A percentile compares a stretch with the other conserved stretches of the same genome.
Evolutionary conservation across 2,888 invertebrate species (phyloP).

Genomic region (Elmis aenea): DNA sequence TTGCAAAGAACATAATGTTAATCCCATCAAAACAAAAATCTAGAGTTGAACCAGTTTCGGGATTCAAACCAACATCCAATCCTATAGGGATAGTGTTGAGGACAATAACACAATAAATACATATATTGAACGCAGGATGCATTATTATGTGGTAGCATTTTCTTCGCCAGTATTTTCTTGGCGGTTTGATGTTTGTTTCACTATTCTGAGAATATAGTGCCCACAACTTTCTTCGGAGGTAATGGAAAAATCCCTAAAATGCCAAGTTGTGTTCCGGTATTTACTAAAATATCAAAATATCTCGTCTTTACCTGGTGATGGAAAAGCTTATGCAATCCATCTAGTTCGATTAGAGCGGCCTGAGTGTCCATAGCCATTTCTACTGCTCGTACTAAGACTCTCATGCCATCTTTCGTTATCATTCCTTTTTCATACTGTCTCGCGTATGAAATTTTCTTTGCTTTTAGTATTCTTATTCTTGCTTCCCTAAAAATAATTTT

Average conservation of each 20-base stretch:
- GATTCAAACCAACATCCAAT: slow-evolving; percentile 3
- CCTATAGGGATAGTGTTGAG: slow-evolving; percentile 39
- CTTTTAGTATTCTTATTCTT: slow-evolving; percentile 55
- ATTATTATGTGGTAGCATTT: slow-evolving; percentile 43
- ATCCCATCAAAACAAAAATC: neutral
- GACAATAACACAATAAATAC: slow-evolving; percentile 34
- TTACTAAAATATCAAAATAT: neutral
- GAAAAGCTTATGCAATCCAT: slow-evolving; percentile 41
- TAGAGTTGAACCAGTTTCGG: neutral
- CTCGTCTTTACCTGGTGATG: slow-evolving; percentile 8
- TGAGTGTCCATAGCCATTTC: slow-evolving; percentile 51
- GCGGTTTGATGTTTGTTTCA: slow-evolving; percentile 26
- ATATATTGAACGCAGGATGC: slow-evolving; percentile 27
- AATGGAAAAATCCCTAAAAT: slow-evolving; percentile 45
- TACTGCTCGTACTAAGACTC: slow-evolving; percentile 52
- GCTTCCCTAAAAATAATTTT: slow-evolving; percentile 47
- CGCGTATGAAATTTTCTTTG: slow-evolving; percentile 60
- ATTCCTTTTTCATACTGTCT: slow-evolving; percentile 60
- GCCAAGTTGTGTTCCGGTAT: neutral
- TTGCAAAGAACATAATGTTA: slow-evolving; percentile 3
- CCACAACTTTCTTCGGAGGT: slow-evolving; percentile 47
- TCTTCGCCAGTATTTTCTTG: slow-evolving; percentile 43
- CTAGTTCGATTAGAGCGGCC: slow-evolving; percentile 45
- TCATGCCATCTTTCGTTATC: slow-evolving; percentile 55
- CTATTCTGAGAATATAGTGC: slow-evolving; percentile 7